A percentile compares a stretch with the other conserved stretches of the same genome.
These are phyloP conservation scores for Loris lydekkerianus DNA, from an alignment of 2,797 vertebrate genomes.

Conservation along the genomic window DNA sequence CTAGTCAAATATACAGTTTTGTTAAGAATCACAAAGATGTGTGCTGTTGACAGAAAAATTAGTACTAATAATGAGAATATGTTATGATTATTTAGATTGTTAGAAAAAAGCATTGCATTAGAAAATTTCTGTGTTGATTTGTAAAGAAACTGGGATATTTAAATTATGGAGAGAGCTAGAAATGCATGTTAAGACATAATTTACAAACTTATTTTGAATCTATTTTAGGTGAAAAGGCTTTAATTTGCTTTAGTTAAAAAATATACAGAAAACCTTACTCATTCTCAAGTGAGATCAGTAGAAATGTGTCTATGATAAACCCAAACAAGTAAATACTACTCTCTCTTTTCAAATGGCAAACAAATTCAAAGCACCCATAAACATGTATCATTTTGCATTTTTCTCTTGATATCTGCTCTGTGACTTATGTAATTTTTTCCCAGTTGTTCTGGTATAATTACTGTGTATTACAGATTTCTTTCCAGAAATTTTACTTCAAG, in stretches of 20 bases:
- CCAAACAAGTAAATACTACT: slow-evolving; percentile 36
- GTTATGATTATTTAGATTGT: slow-evolving; percentile 60
- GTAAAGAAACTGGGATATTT: slow-evolving; percentile 63
- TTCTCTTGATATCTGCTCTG: slow-evolving; percentile 1
- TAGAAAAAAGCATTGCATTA: slow-evolving; percentile 58
- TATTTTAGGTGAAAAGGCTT: slow-evolving; percentile 68
- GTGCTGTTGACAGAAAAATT: slow-evolving; percentile 20
- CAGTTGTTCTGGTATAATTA: background rate
- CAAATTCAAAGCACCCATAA: background rate
- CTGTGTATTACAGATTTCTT: background rate
- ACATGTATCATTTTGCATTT: background rate
- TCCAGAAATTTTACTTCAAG: background rate
- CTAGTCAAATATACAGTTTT: slow-evolving; percentile 1
- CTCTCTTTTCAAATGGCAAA: slow-evolving; percentile 51
- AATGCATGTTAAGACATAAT: slow-evolving; percentile 60
- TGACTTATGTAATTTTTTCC: background rate
- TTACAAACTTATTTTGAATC: slow-evolving; percentile 71
- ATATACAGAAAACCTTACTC: slow-evolving; percentile 67
- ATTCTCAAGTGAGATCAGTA: slow-evolving; percentile 64
- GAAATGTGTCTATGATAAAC: slow-evolving; percentile 56
- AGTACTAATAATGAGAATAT: slow-evolving; percentile 39
- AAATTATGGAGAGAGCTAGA: slow-evolving; percentile 66
- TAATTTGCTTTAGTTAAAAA: slow-evolving; percentile 69
- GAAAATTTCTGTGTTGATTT: slow-evolving; percentile 62
- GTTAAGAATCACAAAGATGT: slow-evolving; percentile 31